These are phyloP conservation scores for Scaptomyza montana DNA, from an alignment of 1,140 invertebrate species.

Conservation along the genomic window DNA sequence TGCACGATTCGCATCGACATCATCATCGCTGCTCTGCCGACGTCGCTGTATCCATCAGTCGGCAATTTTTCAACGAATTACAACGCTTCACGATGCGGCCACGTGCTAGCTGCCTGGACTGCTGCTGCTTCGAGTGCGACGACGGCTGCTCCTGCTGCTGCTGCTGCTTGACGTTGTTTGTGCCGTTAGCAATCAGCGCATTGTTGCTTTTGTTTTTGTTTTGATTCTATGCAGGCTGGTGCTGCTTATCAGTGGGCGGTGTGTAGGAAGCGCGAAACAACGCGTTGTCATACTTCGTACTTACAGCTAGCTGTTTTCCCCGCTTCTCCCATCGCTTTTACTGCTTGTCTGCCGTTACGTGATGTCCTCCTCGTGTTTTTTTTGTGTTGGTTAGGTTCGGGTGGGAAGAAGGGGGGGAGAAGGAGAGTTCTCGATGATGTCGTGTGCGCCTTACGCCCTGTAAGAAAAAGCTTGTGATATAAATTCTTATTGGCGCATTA, in stretches of 20 bases:
- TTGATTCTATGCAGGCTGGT: not conserved
- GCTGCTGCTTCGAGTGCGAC: not conserved
- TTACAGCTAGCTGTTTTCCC: not conserved
- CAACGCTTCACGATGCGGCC: constrained; percentile 57
- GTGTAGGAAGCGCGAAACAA: constrained; percentile 25
- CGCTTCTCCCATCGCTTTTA: not conserved
- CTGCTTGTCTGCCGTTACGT: constrained; percentile 29
- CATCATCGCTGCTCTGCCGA: constrained; percentile 63
- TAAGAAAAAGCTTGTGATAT: constrained; percentile 65
- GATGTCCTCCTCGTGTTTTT: constrained; percentile 43
- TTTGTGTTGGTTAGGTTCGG: not conserved
- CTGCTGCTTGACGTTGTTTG: constrained; percentile 16
- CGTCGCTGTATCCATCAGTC: constrained; percentile 54
- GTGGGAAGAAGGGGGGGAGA: too few species aligned
- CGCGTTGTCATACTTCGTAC: constrained; percentile 8
- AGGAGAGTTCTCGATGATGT: constrained; percentile 20
- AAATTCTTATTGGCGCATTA: constrained; percentile 83
- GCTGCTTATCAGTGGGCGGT: constrained; percentile 54
- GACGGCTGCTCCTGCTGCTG: constrained; percentile 17
- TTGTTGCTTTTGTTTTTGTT: constrained; percentile 21
- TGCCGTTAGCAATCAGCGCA: constrained; percentile 52
- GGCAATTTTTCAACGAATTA: constrained; percentile 67
- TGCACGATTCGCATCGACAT: not conserved
- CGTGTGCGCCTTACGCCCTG: constrained; percentile 46
- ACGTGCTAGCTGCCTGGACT: constrained; percentile 41